These are phyloP conservation scores for Dasysyrphus tricinctus DNA, from an alignment of 2,888 invertebrate genomes.

Conservation along the genomic window DNA sequence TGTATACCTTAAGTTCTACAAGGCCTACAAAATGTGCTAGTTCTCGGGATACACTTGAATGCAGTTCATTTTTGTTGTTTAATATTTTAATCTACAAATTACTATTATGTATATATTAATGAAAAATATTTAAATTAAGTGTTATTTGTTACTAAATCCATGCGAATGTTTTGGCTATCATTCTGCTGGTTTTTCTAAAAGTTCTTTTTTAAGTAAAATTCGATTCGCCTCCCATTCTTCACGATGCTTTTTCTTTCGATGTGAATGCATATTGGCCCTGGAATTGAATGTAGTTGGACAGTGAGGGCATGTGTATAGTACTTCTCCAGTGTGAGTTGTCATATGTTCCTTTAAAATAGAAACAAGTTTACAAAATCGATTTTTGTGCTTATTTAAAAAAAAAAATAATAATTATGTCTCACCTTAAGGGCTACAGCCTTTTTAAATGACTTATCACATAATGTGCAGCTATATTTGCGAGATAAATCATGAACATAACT, in stretches of 20 bases:
- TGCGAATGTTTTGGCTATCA: not conserved
- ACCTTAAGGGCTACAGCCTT: conserved; percentile 76
- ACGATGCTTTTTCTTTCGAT: conserved; percentile 79
- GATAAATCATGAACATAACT: conserved; percentile 75
- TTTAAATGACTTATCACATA: conserved; percentile 79
- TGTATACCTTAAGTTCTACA: no score
- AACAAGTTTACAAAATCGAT: not conserved
- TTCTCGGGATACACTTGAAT: no score
- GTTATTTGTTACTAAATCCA: not conserved
- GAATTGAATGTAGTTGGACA: conserved; percentile 79
- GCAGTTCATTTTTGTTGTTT: not conserved
- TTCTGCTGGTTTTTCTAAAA: conserved; percentile 13
- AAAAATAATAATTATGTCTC: not conserved
- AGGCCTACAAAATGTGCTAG: no score
- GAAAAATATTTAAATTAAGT: conserved; percentile 2
- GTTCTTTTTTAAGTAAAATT: conserved; percentile 27
- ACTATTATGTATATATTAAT: not conserved
- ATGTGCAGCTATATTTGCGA: conserved; percentile 77
- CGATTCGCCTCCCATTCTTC: conserved; percentile 78
- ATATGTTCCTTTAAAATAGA: conserved; percentile 77
- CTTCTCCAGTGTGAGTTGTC: conserved; percentile 78
- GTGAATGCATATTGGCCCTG: conserved; percentile 79
- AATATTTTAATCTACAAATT: conserved; percentile 1
- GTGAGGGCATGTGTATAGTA: conserved; percentile 78
- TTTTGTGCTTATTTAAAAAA: not conserved